Base-by-base conservation (phyloP, 2,113 vertebrate genomes). In the Anhinga rufa region DNA sequence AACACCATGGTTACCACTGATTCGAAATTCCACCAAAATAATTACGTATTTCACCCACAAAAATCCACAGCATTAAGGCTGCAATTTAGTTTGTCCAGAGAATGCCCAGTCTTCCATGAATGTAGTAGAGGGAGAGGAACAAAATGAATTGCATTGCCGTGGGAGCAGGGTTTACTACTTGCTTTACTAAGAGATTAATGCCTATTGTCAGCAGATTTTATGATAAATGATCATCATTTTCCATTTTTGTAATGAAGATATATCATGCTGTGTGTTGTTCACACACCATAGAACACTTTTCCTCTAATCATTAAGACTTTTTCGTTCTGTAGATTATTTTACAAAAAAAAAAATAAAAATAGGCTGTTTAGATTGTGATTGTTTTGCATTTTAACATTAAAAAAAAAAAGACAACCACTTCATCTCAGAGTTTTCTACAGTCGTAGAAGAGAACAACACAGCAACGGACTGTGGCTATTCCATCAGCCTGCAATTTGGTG, bases 101-200 rank as follows among this genome's bases (percentile, higher is more conserved):
- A 77, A 83, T 26, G 40, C 11, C 71, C 58, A 32, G 38, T 52
- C 42, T 68, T 68, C 64, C 71, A 69, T 5, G 32, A 31, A 3
- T 29, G 26, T n/a, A 42, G 17, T 3, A 61, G 55, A 83, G 29
- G 19, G 2, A 85, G 64, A 92, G 58, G 72, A 55, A 74, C 14
- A 58, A 69, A 90, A 94, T 57, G 5, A 66, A 88, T 62, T 58
- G 34, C 46, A 92, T 60, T 86, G 42, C 94, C 64, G 62, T 9
- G 29, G 88, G 51, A 92, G 78, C 32, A 20, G 38, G n/a, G 60
- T 75, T 92, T 92, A 64, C 80, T 58, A 66, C 80, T 92, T 86
- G 79, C 80, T 95, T 88, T 94, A 40, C 80, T 24, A 58, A 38
- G 80, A 95, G 88, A 96, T 96, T 83, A 92, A 94, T 95, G 83